These are phyloP conservation scores for Leuciscus idus DNA, from an alignment of 2,113 vertebrate genomes.

Conservation along the genomic window DNA sequence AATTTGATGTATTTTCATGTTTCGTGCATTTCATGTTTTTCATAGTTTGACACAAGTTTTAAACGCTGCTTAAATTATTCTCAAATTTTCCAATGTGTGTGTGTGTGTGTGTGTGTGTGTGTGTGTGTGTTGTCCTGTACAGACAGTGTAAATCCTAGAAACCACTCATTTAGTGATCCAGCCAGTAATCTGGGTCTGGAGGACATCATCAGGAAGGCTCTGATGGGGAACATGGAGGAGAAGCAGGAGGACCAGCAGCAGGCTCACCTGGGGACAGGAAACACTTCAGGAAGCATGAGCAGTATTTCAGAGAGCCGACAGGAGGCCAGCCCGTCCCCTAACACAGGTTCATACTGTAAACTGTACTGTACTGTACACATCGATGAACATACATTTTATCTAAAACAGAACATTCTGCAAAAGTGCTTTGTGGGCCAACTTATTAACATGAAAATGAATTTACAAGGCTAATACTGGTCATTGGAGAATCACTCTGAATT, in stretches of 20 bases:
- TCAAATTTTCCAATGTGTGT: neutral
- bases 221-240: conserved; percentile 97
- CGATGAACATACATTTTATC: neutral
- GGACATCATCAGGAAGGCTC: conserved; percentile 96
- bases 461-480: neutral
- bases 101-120: conserved; percentile 6
- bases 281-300: conserved; percentile 68
- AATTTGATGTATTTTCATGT: neutral
- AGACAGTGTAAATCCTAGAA: conserved; percentile 90
- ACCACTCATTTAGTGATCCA: conserved; percentile 94
- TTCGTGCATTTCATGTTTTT: neutral
- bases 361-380: neutral
- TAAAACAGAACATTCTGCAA: neutral
- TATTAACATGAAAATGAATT: neutral
- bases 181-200: conserved; percentile 96
- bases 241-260: conserved; percentile 87
- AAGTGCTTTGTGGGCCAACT: neutral
- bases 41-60: neutral
- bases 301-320: conserved; percentile 79
- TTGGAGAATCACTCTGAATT: neutral
- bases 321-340: conserved; percentile 90
- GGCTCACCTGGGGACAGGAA: conserved; percentile 76
- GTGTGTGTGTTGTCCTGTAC: conserved; percentile 57
- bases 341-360: conserved; percentile 61
- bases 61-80: neutral